These are phyloP conservation scores for Phrynosoma blainvillii DNA, from an alignment of 2,113 vertebrate genomes.

Conservation along the genomic window DNA sequence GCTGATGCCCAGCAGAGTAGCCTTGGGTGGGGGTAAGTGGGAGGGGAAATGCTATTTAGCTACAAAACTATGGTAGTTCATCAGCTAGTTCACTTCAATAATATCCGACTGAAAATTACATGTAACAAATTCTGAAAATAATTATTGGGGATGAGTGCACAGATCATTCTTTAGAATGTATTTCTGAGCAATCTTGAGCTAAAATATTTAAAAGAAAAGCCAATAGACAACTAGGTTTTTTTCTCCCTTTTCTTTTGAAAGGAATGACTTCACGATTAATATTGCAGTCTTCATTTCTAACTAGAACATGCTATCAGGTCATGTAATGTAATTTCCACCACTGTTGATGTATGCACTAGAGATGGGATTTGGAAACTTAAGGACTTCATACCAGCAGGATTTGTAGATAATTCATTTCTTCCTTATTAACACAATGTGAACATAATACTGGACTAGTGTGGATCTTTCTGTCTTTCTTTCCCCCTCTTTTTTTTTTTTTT, in stretches of 20 bases:
- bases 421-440: constrained; percentile 22
- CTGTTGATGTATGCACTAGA: constrained; percentile 28
- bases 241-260: not conserved
- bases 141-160: constrained; percentile 1
- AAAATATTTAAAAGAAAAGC: constrained; percentile 19
- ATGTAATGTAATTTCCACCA: not conserved
- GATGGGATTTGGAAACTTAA: constrained; percentile 18
- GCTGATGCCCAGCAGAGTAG: too few species aligned
- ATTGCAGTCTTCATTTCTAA: constrained; percentile 20
- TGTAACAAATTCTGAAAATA: not conserved
- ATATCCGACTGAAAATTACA: not conserved
- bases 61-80: not conserved
- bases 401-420: constrained; percentile 23
- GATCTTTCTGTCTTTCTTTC: not conserved
- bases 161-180: not conserved
- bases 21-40: too few species aligned
- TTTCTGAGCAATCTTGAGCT: not conserved
- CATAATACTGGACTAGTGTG: constrained; percentile 7
- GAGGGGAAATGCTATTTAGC: too few species aligned
- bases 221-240: not conserved
- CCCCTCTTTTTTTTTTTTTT: not conserved
- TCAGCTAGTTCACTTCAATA: not conserved
- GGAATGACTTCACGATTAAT: constrained; percentile 1
- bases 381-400: constrained; percentile 10
- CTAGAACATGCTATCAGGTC: not conserved